Evolutionary conservation across 2,888 invertebrate genomes (phyloP), one percentile per base, ranked within the genome.

Genomic region (Parnassius orleans): DNA sequence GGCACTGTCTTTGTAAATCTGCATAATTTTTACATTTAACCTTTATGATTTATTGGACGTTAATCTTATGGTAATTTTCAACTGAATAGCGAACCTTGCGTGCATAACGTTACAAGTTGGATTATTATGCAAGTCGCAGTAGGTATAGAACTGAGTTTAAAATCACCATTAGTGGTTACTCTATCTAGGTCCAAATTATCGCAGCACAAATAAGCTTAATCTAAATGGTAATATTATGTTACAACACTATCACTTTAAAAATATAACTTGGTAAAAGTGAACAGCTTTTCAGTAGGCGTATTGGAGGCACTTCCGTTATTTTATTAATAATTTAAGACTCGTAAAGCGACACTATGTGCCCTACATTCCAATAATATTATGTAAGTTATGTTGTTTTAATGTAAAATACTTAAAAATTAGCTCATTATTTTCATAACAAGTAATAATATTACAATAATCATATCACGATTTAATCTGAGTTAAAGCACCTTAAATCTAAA

Each of bases 401-500:
- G 72, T 70, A 73, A 72, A 70, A 72, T 71, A 76, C 75, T 75
- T 73, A 73, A 72, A 70, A 75, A 74, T 75, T 65, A 72, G 65
- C 66, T 69, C 73, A 74, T 68, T 64, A 66, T 59, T 65, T 60
- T 66, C 61, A 68, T 71, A 72, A 70, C 65, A 72, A 71, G 68
- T 69, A 68, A 68, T 74, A 48, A 48, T 48, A 48, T 48, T 48
- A 48, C 48, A 48, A 48, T 48, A 73, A 63, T 78, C 81, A 81
- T 87, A 87, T 89, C 87, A 87, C 86, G 82, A 82, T 80, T 83
- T 84, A 85, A 72, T 80, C 78, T 83, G 86, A 86, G 84, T 87
- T 86, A 87, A 90, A 89, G 89, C 90, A 83, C 80, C 87, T 87
- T 87, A 90, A 68, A 55, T 72, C 77, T 84, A 86, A 66, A 74